phyloP scores from a whole-genome alignment of 2,888 invertebrate genomes.

The Atethmia centrago region DNA sequence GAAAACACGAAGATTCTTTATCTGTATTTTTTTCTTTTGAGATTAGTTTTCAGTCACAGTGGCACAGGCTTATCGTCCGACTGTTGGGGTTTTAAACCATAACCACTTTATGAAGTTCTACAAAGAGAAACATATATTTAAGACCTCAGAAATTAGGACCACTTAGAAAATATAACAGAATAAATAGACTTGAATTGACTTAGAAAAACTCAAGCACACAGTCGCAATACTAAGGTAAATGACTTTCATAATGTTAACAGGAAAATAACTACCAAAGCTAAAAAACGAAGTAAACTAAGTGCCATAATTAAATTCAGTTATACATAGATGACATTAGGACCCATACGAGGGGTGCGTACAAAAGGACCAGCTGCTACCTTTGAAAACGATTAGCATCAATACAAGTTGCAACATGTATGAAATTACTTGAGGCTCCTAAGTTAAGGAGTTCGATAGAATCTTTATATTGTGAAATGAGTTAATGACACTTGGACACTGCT shows the following conservation, averaged over 20 bases:
- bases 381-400: constrained; percentile 77
- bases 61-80: neutral
- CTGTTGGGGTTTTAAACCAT: neutral
- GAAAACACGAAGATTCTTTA: constrained; percentile 34
- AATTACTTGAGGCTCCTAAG: constrained; percentile 51
- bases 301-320: constrained; percentile 63
- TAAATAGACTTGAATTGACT: neutral
- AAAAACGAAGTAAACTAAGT: constrained; percentile 49
- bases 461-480: constrained; percentile 11
- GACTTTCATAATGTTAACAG: constrained; percentile 25
- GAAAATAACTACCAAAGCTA: constrained; percentile 29
- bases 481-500: constrained; percentile 37
- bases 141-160: neutral
- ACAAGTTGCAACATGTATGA: constrained; percentile 68
- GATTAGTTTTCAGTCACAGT: neutral
- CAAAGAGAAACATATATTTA: neutral
- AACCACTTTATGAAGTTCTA: neutral
- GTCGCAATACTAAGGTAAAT: constrained; percentile 6
- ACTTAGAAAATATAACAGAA: neutral
- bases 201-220: neutral
- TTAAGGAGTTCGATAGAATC: constrained; percentile 43
- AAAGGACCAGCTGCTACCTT: constrained; percentile 79
- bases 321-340: constrained; percentile 70
- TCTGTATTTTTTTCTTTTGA: constrained; percentile 19
- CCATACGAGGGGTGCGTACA: constrained; percentile 69